A percentile compares a stretch with the other conserved stretches of the same genome.
Evolutionary conservation across 2,888 invertebrate species (phyloP).

Genomic region (Caenorhabditis drosophilae): DNA sequence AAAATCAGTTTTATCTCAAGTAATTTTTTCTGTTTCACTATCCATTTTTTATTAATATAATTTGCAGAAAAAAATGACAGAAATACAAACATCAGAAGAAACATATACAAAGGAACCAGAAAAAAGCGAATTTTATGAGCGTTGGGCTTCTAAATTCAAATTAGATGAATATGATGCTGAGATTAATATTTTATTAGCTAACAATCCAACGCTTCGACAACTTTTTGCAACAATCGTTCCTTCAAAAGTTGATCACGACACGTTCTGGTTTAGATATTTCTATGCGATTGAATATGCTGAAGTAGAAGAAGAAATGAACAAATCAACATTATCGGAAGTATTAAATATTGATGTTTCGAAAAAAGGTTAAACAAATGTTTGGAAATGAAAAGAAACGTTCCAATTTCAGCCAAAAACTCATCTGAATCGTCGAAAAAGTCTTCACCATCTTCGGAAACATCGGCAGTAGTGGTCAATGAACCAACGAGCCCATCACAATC

Average conservation of each 20-base stretch:
- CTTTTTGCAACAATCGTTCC: slow-evolving; percentile 77
- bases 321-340: slow-evolving; percentile 37
- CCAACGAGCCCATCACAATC: slow-evolving; percentile 50
- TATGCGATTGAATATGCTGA: slow-evolving; percentile 75
- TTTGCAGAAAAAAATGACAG: slow-evolving; percentile 27
- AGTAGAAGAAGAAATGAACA: slow-evolving; percentile 54
- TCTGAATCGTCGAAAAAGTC: slow-evolving; percentile 21
- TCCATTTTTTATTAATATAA: slow-evolving; percentile 2
- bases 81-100: slow-evolving; percentile 53
- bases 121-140: slow-evolving; percentile 28
- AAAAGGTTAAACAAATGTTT: slow-evolving; percentile 1
- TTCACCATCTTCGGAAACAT: slow-evolving; percentile 30
- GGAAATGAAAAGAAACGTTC: slow-evolving; percentile 15
- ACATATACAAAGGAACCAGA: slow-evolving; percentile 51
- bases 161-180: slow-evolving; percentile 63
- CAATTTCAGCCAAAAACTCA: too few species aligned
- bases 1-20: slow-evolving; percentile 38
- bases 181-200: slow-evolving; percentile 75
- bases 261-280: slow-evolving; percentile 84
- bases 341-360: slow-evolving; percentile 44
- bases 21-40: too few species aligned
- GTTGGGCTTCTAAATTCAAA: slow-evolving; percentile 30
- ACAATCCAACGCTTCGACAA: slow-evolving; percentile 75
- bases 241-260: slow-evolving; percentile 75
- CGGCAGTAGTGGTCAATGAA: slow-evolving; percentile 39